Evolutionary conservation across 2,888 invertebrate genomes (phyloP).

Genomic region (Campoplex nolae): DNA sequence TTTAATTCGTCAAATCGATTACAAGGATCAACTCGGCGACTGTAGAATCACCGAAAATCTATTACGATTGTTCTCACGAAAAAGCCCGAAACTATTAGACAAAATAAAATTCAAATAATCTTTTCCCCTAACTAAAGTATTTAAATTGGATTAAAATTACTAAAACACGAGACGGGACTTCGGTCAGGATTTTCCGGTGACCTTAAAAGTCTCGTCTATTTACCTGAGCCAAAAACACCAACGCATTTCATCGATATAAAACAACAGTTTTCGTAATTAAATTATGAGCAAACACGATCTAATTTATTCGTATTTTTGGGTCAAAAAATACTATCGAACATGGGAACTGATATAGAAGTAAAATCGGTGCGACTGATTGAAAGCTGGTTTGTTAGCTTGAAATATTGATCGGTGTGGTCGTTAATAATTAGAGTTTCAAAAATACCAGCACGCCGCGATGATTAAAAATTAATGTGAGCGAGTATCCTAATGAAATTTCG

Average conservation of each 20-base stretch:
- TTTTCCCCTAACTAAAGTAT: not conserved
- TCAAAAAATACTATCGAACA: not conserved
- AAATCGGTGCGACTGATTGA: not conserved
- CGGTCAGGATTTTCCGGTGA: not conserved
- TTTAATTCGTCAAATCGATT: slow-evolving; percentile 26
- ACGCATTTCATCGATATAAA: not conserved
- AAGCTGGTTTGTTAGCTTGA: not conserved
- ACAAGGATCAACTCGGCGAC: not conserved
- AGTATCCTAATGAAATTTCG: slow-evolving; percentile 11
- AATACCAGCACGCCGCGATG: not conserved
- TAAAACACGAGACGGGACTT: not conserved
- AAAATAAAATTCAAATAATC: not conserved
- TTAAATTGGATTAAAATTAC: not conserved
- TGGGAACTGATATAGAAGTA: not conserved
- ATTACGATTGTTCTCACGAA: not conserved
- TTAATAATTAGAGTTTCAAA: not conserved
- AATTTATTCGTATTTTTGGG: not conserved
- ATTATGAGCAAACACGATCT: not conserved
- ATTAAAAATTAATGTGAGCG: not conserved
- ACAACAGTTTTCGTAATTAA: not conserved
- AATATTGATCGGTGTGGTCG: not conserved
- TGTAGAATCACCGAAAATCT: not conserved
- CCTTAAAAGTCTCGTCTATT: not conserved
- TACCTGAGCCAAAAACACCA: not conserved
- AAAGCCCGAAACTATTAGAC: not conserved